Evolutionary conservation across 1,140 invertebrate species (phyloP).

Genomic region (Drosophila rufa): DNA sequence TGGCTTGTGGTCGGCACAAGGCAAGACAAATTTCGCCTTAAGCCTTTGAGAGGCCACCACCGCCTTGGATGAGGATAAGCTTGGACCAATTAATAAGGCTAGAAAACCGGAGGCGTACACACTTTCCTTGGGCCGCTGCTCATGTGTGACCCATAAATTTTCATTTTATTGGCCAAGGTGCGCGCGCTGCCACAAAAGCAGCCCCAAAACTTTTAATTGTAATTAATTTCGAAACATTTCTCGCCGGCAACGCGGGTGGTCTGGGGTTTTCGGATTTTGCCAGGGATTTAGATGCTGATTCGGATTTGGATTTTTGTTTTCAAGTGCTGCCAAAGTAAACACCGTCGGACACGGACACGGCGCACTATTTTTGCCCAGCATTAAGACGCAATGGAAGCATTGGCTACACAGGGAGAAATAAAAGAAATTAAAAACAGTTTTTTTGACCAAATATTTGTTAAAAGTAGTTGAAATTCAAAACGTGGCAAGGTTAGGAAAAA

Average conservation of each 20-base stretch:
- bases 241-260: conserved; percentile 58
- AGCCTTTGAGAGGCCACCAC: conserved; percentile 52
- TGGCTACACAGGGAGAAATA: neutral
- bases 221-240: conserved; percentile 73
- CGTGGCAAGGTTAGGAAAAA: too few relatives aligned
- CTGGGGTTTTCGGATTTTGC: conserved; percentile 23
- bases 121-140: conserved; percentile 46
- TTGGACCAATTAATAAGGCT: conserved; percentile 71
- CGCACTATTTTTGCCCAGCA: conserved; percentile 75
- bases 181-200: conserved; percentile 21
- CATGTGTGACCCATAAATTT: conserved; percentile 82
- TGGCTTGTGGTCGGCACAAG: conserved; percentile 58
- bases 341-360: conserved; percentile 54
- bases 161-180: conserved; percentile 81
- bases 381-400: conserved; percentile 67
- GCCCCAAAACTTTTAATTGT: conserved; percentile 72
- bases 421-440: too few relatives aligned
- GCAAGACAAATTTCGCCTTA: conserved; percentile 71
- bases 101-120: conserved; percentile 17
- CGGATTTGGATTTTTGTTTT: conserved; percentile 54
- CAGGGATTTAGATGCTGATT: conserved; percentile 43
- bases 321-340: conserved; percentile 82
- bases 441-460: too few relatives aligned
- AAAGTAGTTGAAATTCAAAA: too few relatives aligned
- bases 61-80: conserved; percentile 33